Conservation (phyloP, 2,888 invertebrate genomes). For the Drosophila affinis region DNA sequence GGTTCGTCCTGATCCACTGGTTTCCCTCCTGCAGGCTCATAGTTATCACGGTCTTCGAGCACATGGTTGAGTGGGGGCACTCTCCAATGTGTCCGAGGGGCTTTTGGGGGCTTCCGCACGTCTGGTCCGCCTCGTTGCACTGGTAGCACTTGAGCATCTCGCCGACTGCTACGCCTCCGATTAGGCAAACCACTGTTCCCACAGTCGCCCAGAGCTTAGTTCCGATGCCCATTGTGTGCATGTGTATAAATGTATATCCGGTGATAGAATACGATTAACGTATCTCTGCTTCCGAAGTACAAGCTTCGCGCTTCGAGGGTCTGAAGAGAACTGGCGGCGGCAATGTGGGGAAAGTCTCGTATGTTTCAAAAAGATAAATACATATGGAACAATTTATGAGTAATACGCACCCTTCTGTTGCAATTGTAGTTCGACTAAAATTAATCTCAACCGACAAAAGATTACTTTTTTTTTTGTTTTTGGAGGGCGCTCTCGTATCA, state of each 20-base stretch:
- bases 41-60: constrained; percentile 15
- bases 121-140: constrained; percentile 6
- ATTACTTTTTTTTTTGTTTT: constrained; percentile 10
- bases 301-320: neutral
- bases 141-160: constrained; percentile 14
- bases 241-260: constrained; percentile 1
- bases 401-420: constrained; percentile 6
- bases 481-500: constrained; percentile 17
- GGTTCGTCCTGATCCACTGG: constrained; percentile 3
- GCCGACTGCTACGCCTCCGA: neutral
- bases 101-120: constrained; percentile 10
- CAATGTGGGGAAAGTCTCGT: no score
- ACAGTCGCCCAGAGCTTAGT: constrained; percentile 13
- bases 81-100: constrained; percentile 7
- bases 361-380: no score
- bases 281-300: constrained; percentile 15
- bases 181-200: constrained; percentile 15
- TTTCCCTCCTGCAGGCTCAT: constrained; percentile 6
- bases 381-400: constrained; percentile 1
- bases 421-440: neutral
- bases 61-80: constrained; percentile 62
- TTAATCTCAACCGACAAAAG: constrained; percentile 17
- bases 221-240: constrained; percentile 21
- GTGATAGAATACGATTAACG: constrained; percentile 20
- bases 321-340: neutral